Percentiles rank a stretch among this genome's conserved stretches.
Evolutionary conservation across 2,113 vertebrate genomes (phyloP).

Genomic region (Misgurnus anguillicaudatus): DNA sequence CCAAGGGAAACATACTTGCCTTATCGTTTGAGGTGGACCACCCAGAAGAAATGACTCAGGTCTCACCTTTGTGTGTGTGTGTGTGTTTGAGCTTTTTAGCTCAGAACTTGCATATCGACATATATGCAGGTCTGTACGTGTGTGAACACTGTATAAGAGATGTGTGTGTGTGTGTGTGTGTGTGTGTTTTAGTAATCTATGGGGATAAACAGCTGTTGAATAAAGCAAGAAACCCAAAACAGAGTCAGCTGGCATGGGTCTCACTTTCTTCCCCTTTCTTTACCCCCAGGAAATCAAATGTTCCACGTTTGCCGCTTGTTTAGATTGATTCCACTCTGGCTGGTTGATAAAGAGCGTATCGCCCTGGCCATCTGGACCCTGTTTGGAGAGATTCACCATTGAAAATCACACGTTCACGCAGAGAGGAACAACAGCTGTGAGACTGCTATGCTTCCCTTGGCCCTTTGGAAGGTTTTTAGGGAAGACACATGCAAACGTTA

Average conservation of each 20-base stretch:
- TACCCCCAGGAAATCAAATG: constrained; percentile 52
- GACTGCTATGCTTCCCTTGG: constrained; percentile 23
- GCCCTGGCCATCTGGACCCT: constrained; percentile 66
- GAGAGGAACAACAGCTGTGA: constrained; percentile 53
- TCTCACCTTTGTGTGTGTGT: constrained; percentile 48
- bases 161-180: constrained; percentile 39
- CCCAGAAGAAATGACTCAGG: constrained; percentile 75
- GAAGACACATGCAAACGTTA: constrained; percentile 14
- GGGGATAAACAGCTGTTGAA: constrained; percentile 65
- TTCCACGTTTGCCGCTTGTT: constrained; percentile 63
- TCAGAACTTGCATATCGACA: constrained; percentile 63
- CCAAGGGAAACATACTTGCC: constrained; percentile 73
- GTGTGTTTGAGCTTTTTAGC: constrained; percentile 55
- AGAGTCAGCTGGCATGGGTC: constrained; percentile 35
- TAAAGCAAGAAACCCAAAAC: constrained; percentile 46
- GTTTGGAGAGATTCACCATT: constrained; percentile 61
- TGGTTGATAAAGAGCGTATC: constrained; percentile 68
- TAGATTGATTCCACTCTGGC: constrained; percentile 61
- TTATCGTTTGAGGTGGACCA: constrained; percentile 78
- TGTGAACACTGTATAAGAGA: constrained; percentile 50
- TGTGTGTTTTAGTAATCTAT: constrained; percentile 63
- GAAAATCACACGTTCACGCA: constrained; percentile 43
- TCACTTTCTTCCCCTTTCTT: constrained; percentile 43
- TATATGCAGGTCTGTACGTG: constrained; percentile 73
- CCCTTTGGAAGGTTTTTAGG: constrained; percentile 15